Evolutionary conservation across 2,797 vertebrate species (phyloP).

Genomic region (Sebastes variabilis): DNA sequence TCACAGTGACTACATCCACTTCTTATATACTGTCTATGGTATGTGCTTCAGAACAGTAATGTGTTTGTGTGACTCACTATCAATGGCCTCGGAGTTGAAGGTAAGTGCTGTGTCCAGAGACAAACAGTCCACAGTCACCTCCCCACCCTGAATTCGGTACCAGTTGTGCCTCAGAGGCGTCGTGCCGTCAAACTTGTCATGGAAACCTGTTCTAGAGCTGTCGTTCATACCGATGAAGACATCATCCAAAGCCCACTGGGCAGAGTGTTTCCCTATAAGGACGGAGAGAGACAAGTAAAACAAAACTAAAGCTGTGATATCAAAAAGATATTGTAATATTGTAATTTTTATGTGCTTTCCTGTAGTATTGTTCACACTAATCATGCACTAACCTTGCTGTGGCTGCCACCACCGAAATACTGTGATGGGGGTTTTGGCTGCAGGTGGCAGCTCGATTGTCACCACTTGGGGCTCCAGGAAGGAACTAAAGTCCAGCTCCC

Average conservation of each 20-base stretch:
- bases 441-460: conserved; percentile 92
- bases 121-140: conserved; percentile 94
- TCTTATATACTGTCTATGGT: no score
- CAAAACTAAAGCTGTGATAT: neutral
- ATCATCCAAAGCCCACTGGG: conserved; percentile 97
- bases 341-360: neutral
- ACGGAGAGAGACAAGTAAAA: neutral
- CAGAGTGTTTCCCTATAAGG: conserved; percentile 91
- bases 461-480: conserved; percentile 96
- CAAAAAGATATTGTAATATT: neutral
- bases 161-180: conserved; percentile 93
- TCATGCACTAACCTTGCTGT: conserved; percentile 85
- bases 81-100: conserved; percentile 91
- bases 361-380: no score
- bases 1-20: no score
- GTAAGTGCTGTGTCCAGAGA: conserved; percentile 93
- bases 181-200: conserved; percentile 94
- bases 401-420: conserved; percentile 99
- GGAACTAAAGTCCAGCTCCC: conserved; percentile 94
- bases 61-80: conserved; percentile 75
- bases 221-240: conserved; percentile 98
- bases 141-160: conserved; percentile 97
- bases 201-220: conserved; percentile 94
- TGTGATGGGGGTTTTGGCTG: conserved; percentile 92
- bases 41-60: neutral